Percentiles rank a stretch among this genome's conserved stretches.
These are phyloP conservation scores for Polypterus senegalus DNA, from an alignment of 2,113 vertebrate genomes.

Conservation along the genomic window DNA sequence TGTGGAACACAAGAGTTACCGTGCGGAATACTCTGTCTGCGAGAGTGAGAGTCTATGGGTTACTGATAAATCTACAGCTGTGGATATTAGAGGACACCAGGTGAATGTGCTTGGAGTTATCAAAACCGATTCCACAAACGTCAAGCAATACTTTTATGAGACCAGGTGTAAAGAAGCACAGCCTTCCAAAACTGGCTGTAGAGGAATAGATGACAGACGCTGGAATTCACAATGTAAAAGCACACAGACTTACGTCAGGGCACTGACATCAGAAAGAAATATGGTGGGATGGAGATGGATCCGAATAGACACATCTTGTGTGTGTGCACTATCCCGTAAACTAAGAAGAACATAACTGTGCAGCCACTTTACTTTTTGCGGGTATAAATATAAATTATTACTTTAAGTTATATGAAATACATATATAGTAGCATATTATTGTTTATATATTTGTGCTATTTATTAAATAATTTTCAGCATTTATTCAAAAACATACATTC, in stretches of 20 bases:
- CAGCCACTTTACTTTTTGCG: constrained; percentile 27
- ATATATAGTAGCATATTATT: constrained; percentile 87
- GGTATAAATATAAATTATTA: constrained; percentile 94
- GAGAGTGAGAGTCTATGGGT: constrained; percentile 93
- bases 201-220: constrained; percentile 91
- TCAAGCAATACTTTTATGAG: constrained; percentile 95
- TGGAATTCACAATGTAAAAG: constrained; percentile 98
- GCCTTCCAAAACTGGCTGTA: constrained; percentile 72
- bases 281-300: constrained; percentile 86
- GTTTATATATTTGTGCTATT: constrained; percentile 93
- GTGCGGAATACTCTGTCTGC: constrained; percentile 88
- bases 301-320: constrained; percentile 93
- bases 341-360: constrained; percentile 68
- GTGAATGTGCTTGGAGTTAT: constrained; percentile 80
- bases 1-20: constrained; percentile 74
- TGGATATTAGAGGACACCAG: constrained; percentile 68
- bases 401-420: constrained; percentile 99
- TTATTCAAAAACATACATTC: too few species aligned
- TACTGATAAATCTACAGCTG: constrained; percentile 76
- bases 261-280: constrained; percentile 70
- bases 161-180: constrained; percentile 72
- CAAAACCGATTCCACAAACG: constrained; percentile 61
- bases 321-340: constrained; percentile 89
- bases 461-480: constrained; percentile 69
- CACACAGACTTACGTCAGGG: constrained; percentile 81